Evolutionary conservation across 2,888 invertebrate species (phyloP), one percentile per base, ranked within the genome.

Genomic region (Zonitis immaculata): DNA sequence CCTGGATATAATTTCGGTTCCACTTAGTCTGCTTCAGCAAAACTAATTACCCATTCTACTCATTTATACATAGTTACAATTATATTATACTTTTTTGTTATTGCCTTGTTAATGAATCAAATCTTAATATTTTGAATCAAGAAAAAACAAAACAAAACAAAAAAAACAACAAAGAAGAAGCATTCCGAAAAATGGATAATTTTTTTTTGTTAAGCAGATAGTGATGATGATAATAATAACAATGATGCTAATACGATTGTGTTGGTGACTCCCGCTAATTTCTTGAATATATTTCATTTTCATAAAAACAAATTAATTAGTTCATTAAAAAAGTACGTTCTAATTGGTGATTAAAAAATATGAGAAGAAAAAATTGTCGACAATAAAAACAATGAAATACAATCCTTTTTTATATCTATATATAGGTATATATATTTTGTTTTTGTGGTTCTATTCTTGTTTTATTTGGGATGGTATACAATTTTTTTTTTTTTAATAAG

Each of bases 1-100:
- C 67, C 67, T 69, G 68, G 67, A 69, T 67, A 67, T 66, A 67
- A 69, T 68, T 67, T 63, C 59, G 64, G 58, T 61, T 52, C 57
- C 66, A 66, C 62, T 64, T 66, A 65, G 58, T 66, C 48, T 51
- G 61, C 54, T 60, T 59, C 56, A 56, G 59, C 63, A 61, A 65
- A 68, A 35, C 66, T 68, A 69, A 69, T 68, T 68, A 64, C 60
- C 52, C 54, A 57, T 57, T 61, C 59, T 49, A 47, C 4, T 32
- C 14, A 35, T 30, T 12, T 30, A 30, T 6, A 30, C 27, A 30
- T n/a, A 30, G 5, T 12, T 12, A 12, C n/a, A 30, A 12, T 12
- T 16, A 35, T 18, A 35, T 18, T 16, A 2, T 14, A 3, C 12
- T 28, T 14, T 4, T 14, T 32, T 12, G 32, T 32, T n/a, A n/a